These are phyloP conservation scores for Neelides sp. DNA, from an alignment of 1,140 invertebrate genomes.

Conservation along the genomic window DNA sequence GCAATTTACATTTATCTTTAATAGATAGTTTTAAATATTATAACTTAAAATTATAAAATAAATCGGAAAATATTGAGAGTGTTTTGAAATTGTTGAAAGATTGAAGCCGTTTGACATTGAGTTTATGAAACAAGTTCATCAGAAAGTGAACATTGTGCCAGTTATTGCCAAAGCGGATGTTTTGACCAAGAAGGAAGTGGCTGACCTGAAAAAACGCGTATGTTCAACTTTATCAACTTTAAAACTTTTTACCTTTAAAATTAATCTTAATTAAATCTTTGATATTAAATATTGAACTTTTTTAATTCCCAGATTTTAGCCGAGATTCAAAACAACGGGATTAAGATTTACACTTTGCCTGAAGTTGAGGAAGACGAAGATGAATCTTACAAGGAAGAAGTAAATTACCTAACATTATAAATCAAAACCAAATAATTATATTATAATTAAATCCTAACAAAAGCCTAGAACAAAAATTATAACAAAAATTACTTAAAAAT, in stretches of 20 bases:
- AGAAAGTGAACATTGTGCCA: constrained; percentile 98
- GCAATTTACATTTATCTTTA: too few species aligned
- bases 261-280: not conserved
- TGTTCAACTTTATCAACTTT: constrained; percentile 26
- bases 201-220: constrained; percentile 72
- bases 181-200: constrained; percentile 86
- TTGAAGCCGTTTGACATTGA: constrained; percentile 94
- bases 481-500: too few species aligned
- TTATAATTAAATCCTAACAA: not conserved
- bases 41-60: too few species aligned
- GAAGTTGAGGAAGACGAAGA: constrained; percentile 91
- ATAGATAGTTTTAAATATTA: too few species aligned
- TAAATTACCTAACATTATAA: constrained; percentile 31
- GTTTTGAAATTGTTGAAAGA: too few species aligned
- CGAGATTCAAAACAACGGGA: constrained; percentile 68
- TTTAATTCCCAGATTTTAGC: constrained; percentile 44
- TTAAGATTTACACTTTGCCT: constrained; percentile 90
- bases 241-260: not conserved
- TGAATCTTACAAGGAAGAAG: constrained; percentile 85
- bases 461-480: not conserved
- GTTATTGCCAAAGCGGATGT: constrained; percentile 93
- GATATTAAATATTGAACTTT: not conserved
- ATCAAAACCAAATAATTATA: not conserved
- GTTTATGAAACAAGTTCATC: constrained; percentile 95
- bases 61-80: too few species aligned